Conservation (phyloP, 2,888 invertebrate species). For the Tuta absoluta region DNA sequence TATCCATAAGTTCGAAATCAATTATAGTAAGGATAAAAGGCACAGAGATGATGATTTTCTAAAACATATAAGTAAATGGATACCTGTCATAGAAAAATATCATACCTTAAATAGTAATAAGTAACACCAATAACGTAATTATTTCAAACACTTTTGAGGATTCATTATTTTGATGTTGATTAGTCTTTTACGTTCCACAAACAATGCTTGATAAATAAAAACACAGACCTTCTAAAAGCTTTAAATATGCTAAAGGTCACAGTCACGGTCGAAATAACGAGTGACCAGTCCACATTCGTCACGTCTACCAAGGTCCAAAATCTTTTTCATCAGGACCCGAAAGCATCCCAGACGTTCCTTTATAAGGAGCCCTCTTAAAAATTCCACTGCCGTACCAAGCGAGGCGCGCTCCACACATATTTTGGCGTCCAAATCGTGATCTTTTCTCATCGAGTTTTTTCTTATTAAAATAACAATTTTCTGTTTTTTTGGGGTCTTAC, state of each 20-base stretch:
- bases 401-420: conserved; percentile 70
- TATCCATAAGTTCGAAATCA: no score
- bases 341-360: conserved; percentile 61
- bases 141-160: neutral
- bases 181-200: neutral
- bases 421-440: conserved; percentile 65
- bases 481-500: conserved; percentile 29
- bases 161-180: neutral
- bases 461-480: conserved; percentile 33
- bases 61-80: no score
- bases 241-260: conserved; percentile 36
- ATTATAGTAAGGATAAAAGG: no score
- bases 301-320: conserved; percentile 34
- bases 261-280: conserved; percentile 38
- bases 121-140: no score
- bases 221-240: neutral
- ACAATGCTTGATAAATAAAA: neutral
- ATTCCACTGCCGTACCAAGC: conserved; percentile 68
- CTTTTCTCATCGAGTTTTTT: conserved; percentile 67
- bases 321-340: conserved; percentile 51
- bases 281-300: conserved; percentile 47
- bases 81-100: no score
- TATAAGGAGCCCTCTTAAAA: conserved; percentile 70
- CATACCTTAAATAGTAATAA: no score
- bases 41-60: no score